Evolutionary conservation across 2,888 invertebrate species (phyloP).

Genomic region (Drosophila kokeensis): DNA sequence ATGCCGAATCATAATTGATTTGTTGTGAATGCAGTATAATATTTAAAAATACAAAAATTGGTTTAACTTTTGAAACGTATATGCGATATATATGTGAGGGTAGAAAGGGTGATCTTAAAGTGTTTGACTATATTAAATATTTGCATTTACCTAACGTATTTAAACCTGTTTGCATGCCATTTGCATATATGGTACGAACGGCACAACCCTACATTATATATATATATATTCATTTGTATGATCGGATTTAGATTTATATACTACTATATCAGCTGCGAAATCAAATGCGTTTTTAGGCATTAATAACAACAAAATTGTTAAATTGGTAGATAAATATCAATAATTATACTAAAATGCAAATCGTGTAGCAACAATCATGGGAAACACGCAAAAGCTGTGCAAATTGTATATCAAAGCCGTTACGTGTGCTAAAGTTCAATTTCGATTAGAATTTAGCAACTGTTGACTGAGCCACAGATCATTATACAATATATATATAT

Average conservation of each 20-base stretch:
- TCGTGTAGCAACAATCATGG: conserved; percentile 39
- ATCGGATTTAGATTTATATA: not conserved
- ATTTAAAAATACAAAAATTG: not conserved
- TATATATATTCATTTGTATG: not conserved
- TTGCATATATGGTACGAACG: conserved; percentile 4
- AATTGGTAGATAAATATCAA: conserved; percentile 51
- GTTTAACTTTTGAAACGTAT: not conserved
- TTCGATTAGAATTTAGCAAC: not conserved
- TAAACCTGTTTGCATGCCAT: not conserved
- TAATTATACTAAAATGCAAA: conserved; percentile 22
- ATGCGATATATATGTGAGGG: too few relatives aligned
- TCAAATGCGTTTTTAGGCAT: conserved; percentile 1
- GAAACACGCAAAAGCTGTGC: conserved; percentile 56
- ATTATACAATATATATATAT: not conserved
- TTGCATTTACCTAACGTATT: not conserved
- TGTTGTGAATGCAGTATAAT: not conserved
- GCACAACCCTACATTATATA: too few relatives aligned
- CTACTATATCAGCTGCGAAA: conserved; percentile 11
- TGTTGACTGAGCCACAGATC: not conserved
- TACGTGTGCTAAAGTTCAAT: not conserved
- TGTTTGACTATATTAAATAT: not conserved
- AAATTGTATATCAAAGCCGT: conserved; percentile 37
- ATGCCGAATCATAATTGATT: not conserved
- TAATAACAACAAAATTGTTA: conserved; percentile 17
- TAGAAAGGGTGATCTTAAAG: not conserved